Percentiles rank a stretch among this genome's conserved stretches.
Conservation (phyloP, 2,888 invertebrate genomes). For the Phragmatobia fuliginosa region DNA sequence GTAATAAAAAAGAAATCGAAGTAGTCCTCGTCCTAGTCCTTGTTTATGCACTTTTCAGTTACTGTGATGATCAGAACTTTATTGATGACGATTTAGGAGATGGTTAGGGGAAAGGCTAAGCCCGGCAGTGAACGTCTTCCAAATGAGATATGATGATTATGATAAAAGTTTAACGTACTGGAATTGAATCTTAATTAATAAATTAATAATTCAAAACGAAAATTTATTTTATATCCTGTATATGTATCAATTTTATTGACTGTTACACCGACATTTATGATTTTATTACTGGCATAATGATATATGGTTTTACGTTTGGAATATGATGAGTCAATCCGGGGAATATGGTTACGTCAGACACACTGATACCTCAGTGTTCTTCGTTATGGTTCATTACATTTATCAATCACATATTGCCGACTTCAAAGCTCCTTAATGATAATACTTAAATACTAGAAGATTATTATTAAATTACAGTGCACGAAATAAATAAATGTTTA, state of each 20-base stretch:
- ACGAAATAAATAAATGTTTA: no score
- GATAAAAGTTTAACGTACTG: neutral
- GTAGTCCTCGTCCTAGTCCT: no score
- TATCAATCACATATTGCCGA: neutral
- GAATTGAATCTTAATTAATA: neutral
- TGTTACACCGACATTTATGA: neutral
- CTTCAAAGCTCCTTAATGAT: no score
- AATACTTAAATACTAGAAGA: no score
- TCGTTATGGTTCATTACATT: neutral
- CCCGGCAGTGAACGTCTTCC: no score
- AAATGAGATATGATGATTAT: no score
- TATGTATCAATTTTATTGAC: constrained; percentile 1
- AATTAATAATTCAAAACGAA: neutral
- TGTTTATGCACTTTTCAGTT: neutral
- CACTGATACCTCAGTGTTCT: neutral
- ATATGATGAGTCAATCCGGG: neutral
- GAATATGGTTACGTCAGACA: neutral
- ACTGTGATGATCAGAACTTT: no score
- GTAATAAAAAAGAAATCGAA: no score
- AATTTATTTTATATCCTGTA: neutral
- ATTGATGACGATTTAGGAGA: no score
- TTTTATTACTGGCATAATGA: neutral
- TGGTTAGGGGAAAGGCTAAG: no score
- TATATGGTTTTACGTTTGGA: neutral
- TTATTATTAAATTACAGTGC: no score